Percentiles rank a stretch among this genome's conserved stretches.
Evolutionary conservation across 2,888 invertebrate genomes (phyloP).

Genomic region (Arrhopalites spinosus): DNA sequence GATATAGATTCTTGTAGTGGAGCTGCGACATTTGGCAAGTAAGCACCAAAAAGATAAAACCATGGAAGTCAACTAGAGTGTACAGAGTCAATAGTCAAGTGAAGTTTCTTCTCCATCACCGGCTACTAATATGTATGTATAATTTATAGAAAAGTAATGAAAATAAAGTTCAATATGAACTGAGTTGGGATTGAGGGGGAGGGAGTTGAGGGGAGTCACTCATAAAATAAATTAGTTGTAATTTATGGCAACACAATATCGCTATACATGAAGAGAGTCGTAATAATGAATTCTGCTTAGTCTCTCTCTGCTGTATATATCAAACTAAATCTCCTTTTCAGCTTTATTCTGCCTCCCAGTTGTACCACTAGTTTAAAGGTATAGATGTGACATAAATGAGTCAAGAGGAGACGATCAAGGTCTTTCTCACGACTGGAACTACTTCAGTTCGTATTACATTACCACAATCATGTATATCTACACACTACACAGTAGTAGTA

Average conservation of each 20-base stretch:
- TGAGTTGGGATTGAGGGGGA: not conserved
- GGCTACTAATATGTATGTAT: not conserved
- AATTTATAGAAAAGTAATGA: not conserved
- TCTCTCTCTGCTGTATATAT: not conserved
- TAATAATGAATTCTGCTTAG: not conserved
- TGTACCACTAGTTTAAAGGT: not conserved
- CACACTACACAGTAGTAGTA: too few relatives aligned
- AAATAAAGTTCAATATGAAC: not conserved
- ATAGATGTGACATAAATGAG: not conserved
- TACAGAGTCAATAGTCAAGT: not conserved
- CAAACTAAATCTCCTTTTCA: not conserved
- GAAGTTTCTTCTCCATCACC: not conserved
- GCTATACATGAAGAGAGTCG: not conserved
- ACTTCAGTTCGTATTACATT: not conserved
- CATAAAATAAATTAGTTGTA: conserved; percentile 18
- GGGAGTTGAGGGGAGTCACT: conserved; percentile 10
- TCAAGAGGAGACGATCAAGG: conserved; percentile 22
- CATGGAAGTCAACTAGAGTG: not conserved
- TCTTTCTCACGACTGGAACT: conserved; percentile 23
- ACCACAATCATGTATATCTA: too few relatives aligned
- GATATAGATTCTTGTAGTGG: not conserved
- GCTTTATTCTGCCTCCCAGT: not conserved
- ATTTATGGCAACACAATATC: conserved; percentile 12
- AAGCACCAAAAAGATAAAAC: not conserved
- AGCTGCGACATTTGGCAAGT: not conserved